Evolutionary conservation across 2,113 vertebrate species (phyloP).

Genomic region (Melanerpes aurifrons): DNA sequence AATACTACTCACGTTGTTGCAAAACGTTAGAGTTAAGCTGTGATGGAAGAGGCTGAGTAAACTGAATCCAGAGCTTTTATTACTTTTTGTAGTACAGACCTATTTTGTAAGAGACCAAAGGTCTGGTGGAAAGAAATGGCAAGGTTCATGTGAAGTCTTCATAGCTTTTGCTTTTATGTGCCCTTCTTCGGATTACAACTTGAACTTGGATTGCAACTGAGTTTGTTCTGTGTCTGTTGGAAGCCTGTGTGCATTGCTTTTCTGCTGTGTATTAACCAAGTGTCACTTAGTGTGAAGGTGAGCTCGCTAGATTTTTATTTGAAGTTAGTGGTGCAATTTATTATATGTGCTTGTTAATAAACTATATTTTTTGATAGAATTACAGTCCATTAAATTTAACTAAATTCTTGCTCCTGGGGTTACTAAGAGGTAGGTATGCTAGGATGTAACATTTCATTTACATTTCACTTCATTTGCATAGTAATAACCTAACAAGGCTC

Average conservation of each 20-base stretch:
- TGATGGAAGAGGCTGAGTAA: conserved; percentile 43
- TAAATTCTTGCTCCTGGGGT: neutral
- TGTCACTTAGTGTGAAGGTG: conserved; percentile 40
- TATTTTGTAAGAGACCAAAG: conserved; percentile 44
- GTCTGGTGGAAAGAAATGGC: conserved; percentile 36
- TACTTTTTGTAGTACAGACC: conserved; percentile 54
- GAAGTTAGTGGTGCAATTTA: conserved; percentile 31
- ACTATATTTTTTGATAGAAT: conserved; percentile 47
- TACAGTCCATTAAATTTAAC: neutral
- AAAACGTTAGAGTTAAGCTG: conserved; percentile 27
- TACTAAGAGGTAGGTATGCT: conserved; percentile 2
- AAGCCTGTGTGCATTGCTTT: conserved; percentile 20
- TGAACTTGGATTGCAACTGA: conserved; percentile 23
- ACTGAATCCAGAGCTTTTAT: conserved; percentile 53
- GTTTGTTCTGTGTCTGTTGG: conserved; percentile 16
- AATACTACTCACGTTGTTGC: neutral
- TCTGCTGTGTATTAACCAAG: conserved; percentile 46
- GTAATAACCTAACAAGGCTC: conserved; percentile 6
- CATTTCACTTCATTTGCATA: conserved; percentile 11
- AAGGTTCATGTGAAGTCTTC: conserved; percentile 17
- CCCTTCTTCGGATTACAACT: conserved; percentile 1
- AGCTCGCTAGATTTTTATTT: conserved; percentile 48
- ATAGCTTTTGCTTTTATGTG: conserved; percentile 43
- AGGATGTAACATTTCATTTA: conserved; percentile 26
- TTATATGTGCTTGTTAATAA: conserved; percentile 54